Evolutionary conservation across 2,888 invertebrate species (phyloP), one percentile per base, ranked within the genome.

Genomic region (Dastarcus helophoroides): DNA sequence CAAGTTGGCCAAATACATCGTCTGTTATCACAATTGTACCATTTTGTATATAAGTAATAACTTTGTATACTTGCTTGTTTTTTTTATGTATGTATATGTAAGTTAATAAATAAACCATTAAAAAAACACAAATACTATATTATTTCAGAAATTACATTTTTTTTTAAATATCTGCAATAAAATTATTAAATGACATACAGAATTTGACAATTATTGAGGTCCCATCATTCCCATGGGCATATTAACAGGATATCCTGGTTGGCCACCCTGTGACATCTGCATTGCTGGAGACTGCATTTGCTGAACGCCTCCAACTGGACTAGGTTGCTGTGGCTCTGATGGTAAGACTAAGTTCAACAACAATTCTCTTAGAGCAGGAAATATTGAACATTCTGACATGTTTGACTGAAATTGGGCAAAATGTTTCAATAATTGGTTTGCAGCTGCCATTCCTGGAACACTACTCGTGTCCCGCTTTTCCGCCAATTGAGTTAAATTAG

Each of bases 301-400:
- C 31, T 68, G 67, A 11, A 42, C 50, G 31, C 52, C 51, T 23
- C 51, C 43, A 22, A 53, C 56, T 53, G 67, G 42, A 53, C 58
- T 47, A 55, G 46, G 67, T 15, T 71, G 73, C 38, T 77, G 76
- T 32, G 76, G 73, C 53, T 88, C 88, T 15, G 79, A 77, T 26
- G 88, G 86, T 38, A 89, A 62, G 23, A 77, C 75, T 47, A 94
- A 72, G 67, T 85, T 90, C 21, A 79, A 73, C 31, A 94, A 64
- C 33, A 94, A 65, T 63, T 94, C 91, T 39, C 89, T 72, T 26
- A 94, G 79, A 11, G 91, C 89, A 15, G 91, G 90, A 62, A 84
- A 91, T 31, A 94, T 72, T 9, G 89, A 85, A 58, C 93, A 93
- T 53, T 93, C 90, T 48, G 67, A 65, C 46, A 65, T 71, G 42